A percentile compares a stretch with the other conserved stretches of the same genome.
These are phyloP conservation scores for Callinectes sapidus DNA, from an alignment of 2,888 invertebrate species.

Conservation along the genomic window DNA sequence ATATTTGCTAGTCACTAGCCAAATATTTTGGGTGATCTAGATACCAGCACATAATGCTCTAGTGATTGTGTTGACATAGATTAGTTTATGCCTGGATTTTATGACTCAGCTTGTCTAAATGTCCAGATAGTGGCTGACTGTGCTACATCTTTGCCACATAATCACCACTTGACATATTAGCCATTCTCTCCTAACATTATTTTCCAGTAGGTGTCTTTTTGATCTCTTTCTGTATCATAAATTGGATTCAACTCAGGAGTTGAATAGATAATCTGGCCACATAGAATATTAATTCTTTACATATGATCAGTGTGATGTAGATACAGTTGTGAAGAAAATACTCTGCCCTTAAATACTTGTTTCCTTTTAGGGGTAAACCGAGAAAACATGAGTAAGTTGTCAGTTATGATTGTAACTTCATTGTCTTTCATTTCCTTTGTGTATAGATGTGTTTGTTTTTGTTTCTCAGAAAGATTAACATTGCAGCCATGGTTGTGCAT, in stretches of 20 bases:
- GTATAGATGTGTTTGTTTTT: not conserved
- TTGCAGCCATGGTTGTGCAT: slow-evolving; percentile 1
- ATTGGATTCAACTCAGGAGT: not conserved
- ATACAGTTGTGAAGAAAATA: not conserved
- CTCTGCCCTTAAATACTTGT: slow-evolving; percentile 15
- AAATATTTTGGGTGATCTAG: slow-evolving; percentile 24
- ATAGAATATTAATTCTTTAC: not conserved
- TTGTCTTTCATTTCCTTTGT: not conserved
- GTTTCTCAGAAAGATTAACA: not conserved
- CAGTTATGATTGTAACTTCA: not conserved
- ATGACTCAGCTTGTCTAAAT: not conserved
- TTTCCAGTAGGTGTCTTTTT: not conserved
- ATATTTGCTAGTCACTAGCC: not conserved
- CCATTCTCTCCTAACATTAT: not conserved
- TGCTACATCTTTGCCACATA: not conserved
- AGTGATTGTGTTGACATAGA: not conserved
- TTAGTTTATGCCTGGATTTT: not conserved
- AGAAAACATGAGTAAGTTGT: slow-evolving; percentile 17
- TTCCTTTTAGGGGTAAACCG: slow-evolving; percentile 5
- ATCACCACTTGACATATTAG: not conserved
- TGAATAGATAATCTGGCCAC: not conserved
- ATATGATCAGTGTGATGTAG: not conserved
- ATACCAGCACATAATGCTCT: not conserved
- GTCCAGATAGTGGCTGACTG: slow-evolving; percentile 17
- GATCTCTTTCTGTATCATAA: not conserved